A percentile compares a stretch with the other conserved stretches of the same genome.
Evolutionary conservation across 2,113 vertebrate species (phyloP).

Genomic region (Percina caprodes): DNA sequence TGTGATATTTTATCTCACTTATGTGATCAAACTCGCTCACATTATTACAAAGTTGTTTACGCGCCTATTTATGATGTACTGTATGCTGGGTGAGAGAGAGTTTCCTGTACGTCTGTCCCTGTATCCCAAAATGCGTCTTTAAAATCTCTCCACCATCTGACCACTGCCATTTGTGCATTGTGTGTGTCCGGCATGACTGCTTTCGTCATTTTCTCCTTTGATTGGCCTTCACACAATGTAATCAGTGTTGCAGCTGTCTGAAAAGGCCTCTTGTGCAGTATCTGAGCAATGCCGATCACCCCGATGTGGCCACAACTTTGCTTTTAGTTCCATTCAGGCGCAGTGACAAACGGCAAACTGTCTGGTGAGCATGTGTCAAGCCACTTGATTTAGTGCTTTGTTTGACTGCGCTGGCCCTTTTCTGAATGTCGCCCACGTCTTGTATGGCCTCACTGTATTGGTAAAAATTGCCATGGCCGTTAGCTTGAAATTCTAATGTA

Average conservation of each 20-base stretch:
- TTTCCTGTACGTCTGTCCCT: slow-evolving; percentile 59
- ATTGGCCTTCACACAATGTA: slow-evolving; percentile 84
- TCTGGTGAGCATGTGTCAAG: slow-evolving; percentile 83
- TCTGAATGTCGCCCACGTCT: slow-evolving; percentile 70
- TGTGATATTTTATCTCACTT: background rate
- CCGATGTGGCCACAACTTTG: slow-evolving; percentile 78
- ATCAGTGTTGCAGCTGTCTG: slow-evolving; percentile 84
- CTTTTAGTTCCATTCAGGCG: slow-evolving; percentile 83
- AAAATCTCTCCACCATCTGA: slow-evolving; percentile 76
- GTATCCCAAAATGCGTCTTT: slow-evolving; percentile 65
- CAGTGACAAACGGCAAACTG: slow-evolving; percentile 84
- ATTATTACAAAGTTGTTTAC: slow-evolving; percentile 4
- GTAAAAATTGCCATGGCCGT: slow-evolving; percentile 78
- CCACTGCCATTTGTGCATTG: slow-evolving; percentile 81
- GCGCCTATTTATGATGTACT: background rate
- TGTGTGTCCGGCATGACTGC: slow-evolving; percentile 80
- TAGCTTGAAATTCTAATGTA: slow-evolving; percentile 82
- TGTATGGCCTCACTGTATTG: slow-evolving; percentile 75
- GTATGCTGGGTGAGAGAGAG: slow-evolving; percentile 13
- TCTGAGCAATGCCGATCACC: slow-evolving; percentile 80
- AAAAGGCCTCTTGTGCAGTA: slow-evolving; percentile 84
- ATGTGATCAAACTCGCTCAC: background rate
- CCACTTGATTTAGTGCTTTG: slow-evolving; percentile 85
- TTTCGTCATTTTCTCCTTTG: slow-evolving; percentile 85
- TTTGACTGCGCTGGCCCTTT: slow-evolving; percentile 75